Base-by-base conservation (phyloP, 1,140 invertebrate species). In the Drosophila arizonae region DNA sequence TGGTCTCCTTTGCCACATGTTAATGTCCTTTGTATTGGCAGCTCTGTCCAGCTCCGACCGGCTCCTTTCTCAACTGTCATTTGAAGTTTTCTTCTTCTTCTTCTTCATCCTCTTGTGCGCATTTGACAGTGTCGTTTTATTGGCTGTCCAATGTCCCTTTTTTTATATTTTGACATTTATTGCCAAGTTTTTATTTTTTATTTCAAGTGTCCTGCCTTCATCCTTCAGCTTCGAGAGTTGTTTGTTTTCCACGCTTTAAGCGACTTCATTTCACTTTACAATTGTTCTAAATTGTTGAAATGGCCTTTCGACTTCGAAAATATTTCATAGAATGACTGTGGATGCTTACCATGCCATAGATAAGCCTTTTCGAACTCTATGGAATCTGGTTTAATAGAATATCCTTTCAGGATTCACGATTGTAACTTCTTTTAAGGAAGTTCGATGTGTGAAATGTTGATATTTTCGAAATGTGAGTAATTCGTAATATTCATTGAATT, bases 71-170 rank as follows among this genome's bases (percentile, higher is more conserved):
- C n/a, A 64, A 65, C 72, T 75, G 72, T 65, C 72, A 72, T 72
- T 76, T 46, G 43, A 72, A 67, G 56, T 72, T 69, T 74, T 67
- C 15, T n/a, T 43, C 41, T 13, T 43, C 41, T 13, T n/a, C 43
- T 9, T 17, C n/a, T 15, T 17, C 43, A 1, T 8, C 15, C 17
- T 46, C n/a, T 4, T 4, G 54, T 36, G 48, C 45, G 51, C 72
- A 52, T 76, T 73, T 76, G 74, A 76, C 74, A 68, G 70, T 54
- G 15, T 11, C 64, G 17, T 76, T 76, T 73, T 73, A 76, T 76
- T 65, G 68, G 17, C 72, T 45, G 39, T 54, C 51, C 60, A 46
- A 43, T 60, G 55, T 62, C 28, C 28, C 39, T 67, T 67, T 60
- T 45, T 57, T 43, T 52, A 55, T 65, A 51, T 72, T 76, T 58